Evolutionary conservation across 2,113 vertebrate species (phyloP), one percentile per base, ranked within the genome.

Genomic region (Ptilonorhynchus violaceus): DNA sequence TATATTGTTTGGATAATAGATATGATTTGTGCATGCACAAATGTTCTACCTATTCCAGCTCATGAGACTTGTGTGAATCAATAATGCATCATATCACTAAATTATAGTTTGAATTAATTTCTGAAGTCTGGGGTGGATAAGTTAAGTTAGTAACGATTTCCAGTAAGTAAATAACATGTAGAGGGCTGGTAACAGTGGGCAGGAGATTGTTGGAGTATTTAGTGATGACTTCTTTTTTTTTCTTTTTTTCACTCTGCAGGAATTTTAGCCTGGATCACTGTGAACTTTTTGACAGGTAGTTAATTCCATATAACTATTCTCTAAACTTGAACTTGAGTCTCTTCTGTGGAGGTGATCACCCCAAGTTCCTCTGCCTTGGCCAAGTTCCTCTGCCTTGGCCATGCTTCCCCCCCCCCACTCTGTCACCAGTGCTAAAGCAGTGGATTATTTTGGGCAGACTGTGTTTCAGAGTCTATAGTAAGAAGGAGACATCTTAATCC

Each of bases 271-370:
- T 99, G 99, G 99, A 98, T 99, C 95, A 99, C 99, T 85, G 99
- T 99, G 97, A 99, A 99, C 98, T 99, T 99, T 97, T 98, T 99
- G 89, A 99, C 99, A 99, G 99, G 99, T 99, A 98, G 97, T 73
- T 97, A 19, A 82, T 88, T 89, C 59, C 91, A 11, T 59, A 3
- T 95, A 55, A 76, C 73, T 88, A 74, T 53, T 63, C 73, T 85
- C 56, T 82, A 90, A 81, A 56, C 13, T 17, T 41, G 46, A 74
- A 67, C 42, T 91, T 84, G 25, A 79, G 21, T 63, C 37, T 78
- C 15, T 67, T 82, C 59, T 56, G n/a, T 3, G 7, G 52, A 89
- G 44, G 2, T 44, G 44, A 49, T 77, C 13, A 22, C n/a, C n/a
- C 37, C 37, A 39, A 39, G 37, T 39, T 39, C 37, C 37, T 39